Conservation (phyloP, 2,888 invertebrate genomes). For the Xiphydria camelus region DNA sequence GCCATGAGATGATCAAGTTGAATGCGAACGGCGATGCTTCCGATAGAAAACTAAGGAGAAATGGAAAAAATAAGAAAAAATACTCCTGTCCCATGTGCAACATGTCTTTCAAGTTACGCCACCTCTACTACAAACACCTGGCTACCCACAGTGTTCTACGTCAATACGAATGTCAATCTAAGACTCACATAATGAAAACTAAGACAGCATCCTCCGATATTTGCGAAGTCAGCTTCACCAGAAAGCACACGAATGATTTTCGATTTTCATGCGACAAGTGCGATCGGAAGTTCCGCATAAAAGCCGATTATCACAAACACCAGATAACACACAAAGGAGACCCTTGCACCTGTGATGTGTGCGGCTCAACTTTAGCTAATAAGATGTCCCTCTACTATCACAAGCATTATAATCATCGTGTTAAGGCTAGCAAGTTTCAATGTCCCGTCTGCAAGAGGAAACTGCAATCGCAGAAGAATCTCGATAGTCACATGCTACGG, state of each 20-base stretch:
- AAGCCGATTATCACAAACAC: conserved; percentile 19
- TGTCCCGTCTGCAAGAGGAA: conserved; percentile 10
- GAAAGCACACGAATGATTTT: conserved; percentile 1
- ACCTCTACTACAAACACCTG: conserved; percentile 6
- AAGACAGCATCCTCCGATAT: not conserved
- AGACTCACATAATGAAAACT: not conserved
- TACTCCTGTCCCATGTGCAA: conserved; percentile 8
- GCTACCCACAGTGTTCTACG: conserved; percentile 3
- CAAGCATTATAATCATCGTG: conserved; percentile 17
- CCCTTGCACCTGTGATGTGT: conserved; percentile 19
- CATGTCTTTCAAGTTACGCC: not conserved
- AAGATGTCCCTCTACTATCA: conserved; percentile 21
- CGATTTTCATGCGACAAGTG: conserved; percentile 10
- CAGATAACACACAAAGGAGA: not conserved
- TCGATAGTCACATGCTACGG: not conserved
- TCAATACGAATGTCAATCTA: not conserved
- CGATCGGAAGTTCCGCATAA: conserved; percentile 14
- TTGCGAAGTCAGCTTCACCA: conserved; percentile 3
- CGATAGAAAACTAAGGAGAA: not conserved
- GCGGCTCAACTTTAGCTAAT: conserved; percentile 15
- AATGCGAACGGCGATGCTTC: not conserved
- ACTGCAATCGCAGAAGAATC: not conserved
- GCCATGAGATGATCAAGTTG: not conserved
- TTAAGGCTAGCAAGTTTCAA: conserved; percentile 8
- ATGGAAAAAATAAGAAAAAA: not conserved